A percentile compares a stretch with the other conserved stretches of the same genome.
Evolutionary conservation across 1,140 invertebrate species (phyloP).

Genomic region (Battus philenor): DNA sequence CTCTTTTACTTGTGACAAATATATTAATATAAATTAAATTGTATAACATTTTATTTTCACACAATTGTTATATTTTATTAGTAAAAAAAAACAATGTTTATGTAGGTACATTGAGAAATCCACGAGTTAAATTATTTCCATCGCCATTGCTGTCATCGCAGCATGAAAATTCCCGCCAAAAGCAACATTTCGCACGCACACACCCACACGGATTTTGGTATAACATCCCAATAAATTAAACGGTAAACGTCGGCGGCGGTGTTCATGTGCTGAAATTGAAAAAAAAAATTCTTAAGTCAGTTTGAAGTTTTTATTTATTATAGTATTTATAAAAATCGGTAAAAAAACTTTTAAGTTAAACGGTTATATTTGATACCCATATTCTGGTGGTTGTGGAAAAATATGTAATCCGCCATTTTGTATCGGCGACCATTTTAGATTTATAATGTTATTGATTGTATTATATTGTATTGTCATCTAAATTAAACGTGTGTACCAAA

Average conservation of each 20-base stretch:
- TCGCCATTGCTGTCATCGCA: neutral
- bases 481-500: no score
- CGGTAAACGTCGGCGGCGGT: neutral
- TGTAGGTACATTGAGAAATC: neutral
- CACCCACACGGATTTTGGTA: neutral
- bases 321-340: no score
- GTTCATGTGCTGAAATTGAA: slow-evolving; percentile 35
- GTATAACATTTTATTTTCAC: neutral
- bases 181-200: neutral
- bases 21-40: neutral
- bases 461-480: no score
- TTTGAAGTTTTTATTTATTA: no score
- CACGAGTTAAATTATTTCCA: neutral
- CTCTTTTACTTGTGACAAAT: neutral
- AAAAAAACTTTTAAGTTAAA: no score
- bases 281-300: no score
- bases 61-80: neutral
- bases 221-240: neutral
- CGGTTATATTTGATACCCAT: no score
- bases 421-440: no score
- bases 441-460: no score
- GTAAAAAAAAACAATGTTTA: neutral
- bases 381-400: no score
- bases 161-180: neutral
- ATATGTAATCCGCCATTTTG: no score